phyloP scores from a whole-genome alignment of 2,888 invertebrate genomes.

The Drosophila cyrtoloma region DNA sequence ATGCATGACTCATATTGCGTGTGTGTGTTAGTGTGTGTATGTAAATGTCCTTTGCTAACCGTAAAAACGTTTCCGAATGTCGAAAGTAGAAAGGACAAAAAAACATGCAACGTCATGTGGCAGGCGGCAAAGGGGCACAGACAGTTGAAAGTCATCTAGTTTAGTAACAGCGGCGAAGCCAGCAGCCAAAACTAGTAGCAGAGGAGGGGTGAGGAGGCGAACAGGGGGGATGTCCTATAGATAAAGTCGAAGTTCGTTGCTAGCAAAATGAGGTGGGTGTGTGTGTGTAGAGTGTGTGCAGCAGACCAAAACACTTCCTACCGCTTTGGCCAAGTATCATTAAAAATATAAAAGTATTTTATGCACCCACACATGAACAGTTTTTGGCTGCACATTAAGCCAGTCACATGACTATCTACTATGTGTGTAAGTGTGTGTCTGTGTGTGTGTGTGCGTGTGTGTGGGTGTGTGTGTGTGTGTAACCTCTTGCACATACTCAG shows the following conservation, averaged over 20 bases:
- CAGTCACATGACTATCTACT: slow-evolving; percentile 43
- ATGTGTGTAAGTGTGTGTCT: background rate
- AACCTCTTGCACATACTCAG: slow-evolving; percentile 18
- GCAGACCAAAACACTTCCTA: slow-evolving; percentile 78
- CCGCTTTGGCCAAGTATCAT: slow-evolving; percentile 80
- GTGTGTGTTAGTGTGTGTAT: slow-evolving; percentile 40
- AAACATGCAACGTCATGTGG: slow-evolving; percentile 62
- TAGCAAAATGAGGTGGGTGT: slow-evolving; percentile 54
- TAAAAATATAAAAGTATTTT: slow-evolving; percentile 81
- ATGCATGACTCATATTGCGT: slow-evolving; percentile 52
- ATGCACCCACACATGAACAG: slow-evolving; percentile 53
- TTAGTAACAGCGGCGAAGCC: slow-evolving; percentile 43
- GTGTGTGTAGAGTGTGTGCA: slow-evolving; percentile 67
- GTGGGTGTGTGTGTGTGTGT: background rate
- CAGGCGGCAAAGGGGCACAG: slow-evolving; percentile 24
- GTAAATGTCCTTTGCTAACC: slow-evolving; percentile 75
- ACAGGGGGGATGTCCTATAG: background rate
- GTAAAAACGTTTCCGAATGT: slow-evolving; percentile 77
- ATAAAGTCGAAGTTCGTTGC: slow-evolving; percentile 69
- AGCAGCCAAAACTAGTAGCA: slow-evolving; percentile 1
- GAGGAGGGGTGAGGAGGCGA: background rate
- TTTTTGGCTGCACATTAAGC: slow-evolving; percentile 59
- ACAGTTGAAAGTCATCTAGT: slow-evolving; percentile 77
- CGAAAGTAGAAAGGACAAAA: slow-evolving; percentile 34
- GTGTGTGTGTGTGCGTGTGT: background rate